A percentile compares a stretch with the other conserved stretches of the same genome.
Evolutionary conservation across 1,140 invertebrate species (phyloP).

Genomic region (Drosophila burlai): DNA sequence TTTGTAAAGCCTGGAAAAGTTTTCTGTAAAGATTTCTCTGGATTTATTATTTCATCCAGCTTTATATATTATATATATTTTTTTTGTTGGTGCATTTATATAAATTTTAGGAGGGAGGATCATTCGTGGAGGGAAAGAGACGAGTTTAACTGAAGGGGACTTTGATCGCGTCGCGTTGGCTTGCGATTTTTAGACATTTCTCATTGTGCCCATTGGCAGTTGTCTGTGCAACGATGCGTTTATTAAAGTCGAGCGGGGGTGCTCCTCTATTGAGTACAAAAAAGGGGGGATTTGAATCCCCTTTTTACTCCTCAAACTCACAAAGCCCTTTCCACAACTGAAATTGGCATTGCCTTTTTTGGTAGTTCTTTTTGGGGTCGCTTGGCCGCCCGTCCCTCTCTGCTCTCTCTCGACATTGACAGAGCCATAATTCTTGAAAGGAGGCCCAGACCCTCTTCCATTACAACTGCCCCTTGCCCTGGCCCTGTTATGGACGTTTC

Average conservation of each 20-base stretch:
- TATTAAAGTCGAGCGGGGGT: constrained; percentile 73
- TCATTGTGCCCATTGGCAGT: constrained; percentile 65
- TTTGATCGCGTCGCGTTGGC: constrained; percentile 39
- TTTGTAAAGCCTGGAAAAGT: not conserved
- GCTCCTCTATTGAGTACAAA: constrained; percentile 50
- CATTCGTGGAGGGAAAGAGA: not conserved
- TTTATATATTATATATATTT: not conserved
- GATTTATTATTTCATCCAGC: too few relatives aligned
- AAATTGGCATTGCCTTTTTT: constrained; percentile 77
- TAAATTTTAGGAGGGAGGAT: not conserved
- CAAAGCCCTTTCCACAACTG: constrained; percentile 17
- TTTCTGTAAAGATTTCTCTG: too few relatives aligned
- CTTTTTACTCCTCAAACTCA: constrained; percentile 3
- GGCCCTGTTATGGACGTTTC: constrained; percentile 48
- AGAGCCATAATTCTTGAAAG: constrained; percentile 65
- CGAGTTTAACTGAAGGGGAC: constrained; percentile 3
- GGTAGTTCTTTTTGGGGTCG: constrained; percentile 65
- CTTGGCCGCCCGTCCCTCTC: not conserved
- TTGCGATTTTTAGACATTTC: constrained; percentile 79
- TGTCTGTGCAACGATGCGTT: constrained; percentile 77
- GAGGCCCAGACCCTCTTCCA: constrained; percentile 6
- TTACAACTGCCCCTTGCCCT: constrained; percentile 10
- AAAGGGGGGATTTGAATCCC: not conserved
- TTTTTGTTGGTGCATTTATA: not conserved
- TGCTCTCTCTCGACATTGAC: constrained; percentile 27